Conservation (phyloP, 2,797 vertebrate genomes). For the Micropoecilia bifurca region DNA sequence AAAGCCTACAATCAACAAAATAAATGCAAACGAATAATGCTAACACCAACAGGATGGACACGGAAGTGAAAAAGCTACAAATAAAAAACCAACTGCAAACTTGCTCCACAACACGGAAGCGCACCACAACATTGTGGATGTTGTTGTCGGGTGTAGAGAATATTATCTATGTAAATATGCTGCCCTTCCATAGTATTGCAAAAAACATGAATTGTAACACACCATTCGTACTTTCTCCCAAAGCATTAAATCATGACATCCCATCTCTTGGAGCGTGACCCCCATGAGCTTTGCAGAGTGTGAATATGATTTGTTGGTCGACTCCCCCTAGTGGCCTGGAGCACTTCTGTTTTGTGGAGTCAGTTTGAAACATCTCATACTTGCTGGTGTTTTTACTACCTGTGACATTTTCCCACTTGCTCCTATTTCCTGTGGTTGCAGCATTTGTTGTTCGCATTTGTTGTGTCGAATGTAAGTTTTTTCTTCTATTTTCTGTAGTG, state of each 20-base stretch:
- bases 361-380: too few relatives aligned
- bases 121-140: not conserved
- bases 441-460: not conserved
- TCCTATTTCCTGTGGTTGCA: too few relatives aligned
- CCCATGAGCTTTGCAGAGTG: not conserved
- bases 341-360: not conserved
- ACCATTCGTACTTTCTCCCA: not conserved
- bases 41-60: not conserved
- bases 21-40: not conserved
- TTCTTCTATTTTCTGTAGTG: not conserved
- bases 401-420: not conserved
- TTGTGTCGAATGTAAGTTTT: not conserved
- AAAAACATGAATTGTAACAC: not conserved
- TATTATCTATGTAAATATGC: too few relatives aligned
- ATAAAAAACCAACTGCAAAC: not conserved
- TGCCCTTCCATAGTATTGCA: not conserved
- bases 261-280: accelerated
- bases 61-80: not conserved
- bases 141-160: not conserved
- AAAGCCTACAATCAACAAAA: not conserved
- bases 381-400: not conserved
- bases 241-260: not conserved
- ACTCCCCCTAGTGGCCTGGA: not conserved
- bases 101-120: not conserved
- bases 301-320: not conserved